Conservation (phyloP, 2,888 invertebrate species). For the Pammene aurita region DNA sequence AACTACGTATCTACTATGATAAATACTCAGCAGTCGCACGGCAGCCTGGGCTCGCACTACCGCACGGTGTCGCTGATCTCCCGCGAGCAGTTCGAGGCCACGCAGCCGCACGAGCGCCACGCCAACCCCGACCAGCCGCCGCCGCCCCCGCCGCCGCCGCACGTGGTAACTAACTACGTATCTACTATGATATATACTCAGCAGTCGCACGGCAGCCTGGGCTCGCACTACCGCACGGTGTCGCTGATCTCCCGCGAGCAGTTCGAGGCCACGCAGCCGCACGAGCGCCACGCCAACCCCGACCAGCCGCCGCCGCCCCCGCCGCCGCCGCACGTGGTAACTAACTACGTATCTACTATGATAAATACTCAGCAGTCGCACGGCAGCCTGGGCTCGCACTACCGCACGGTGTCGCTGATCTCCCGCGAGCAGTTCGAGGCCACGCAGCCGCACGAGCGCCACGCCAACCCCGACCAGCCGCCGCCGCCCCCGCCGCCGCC, state of each 20-base stretch:
- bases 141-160: conserved; percentile 87
- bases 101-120: conserved; percentile 85
- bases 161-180: conserved; percentile 46
- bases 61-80: conserved; percentile 95
- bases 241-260: conserved; percentile 94
- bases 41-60: conserved; percentile 76
- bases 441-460: conserved; percentile 85
- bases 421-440: conserved; percentile 94
- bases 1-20: conserved; percentile 22
- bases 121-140: conserved; percentile 90
- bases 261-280: conserved; percentile 90
- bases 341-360: conserved; percentile 19
- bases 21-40: conserved; percentile 56
- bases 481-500: conserved; percentile 90
- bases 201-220: conserved; percentile 65
- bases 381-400: conserved; percentile 69
- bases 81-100: conserved; percentile 94
- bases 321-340: conserved; percentile 77
- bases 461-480: conserved; percentile 88
- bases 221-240: conserved; percentile 89
- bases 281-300: conserved; percentile 86
- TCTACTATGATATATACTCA: too few species aligned
- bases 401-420: conserved; percentile 94
- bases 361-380: conserved; percentile 61
- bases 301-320: conserved; percentile 92